phyloP scores from a whole-genome alignment of 1,140 invertebrate species.

The Cotesia typhae region DNA sequence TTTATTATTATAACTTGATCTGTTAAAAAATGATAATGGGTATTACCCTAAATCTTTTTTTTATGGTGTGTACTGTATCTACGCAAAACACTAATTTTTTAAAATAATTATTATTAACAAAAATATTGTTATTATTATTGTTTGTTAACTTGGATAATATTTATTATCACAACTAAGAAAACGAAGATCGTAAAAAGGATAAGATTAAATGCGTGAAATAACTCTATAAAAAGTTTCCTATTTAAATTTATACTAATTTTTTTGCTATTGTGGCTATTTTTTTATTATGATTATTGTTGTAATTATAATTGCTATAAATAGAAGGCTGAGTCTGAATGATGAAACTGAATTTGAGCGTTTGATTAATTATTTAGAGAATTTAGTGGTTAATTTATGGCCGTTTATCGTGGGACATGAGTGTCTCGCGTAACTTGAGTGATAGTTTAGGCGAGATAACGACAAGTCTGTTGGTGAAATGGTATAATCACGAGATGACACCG shows the following conservation, averaged over 20 bases:
- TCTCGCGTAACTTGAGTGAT: conserved; percentile 2
- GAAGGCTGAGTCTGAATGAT: no score
- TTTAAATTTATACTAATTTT: conserved; percentile 5
- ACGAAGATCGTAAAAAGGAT: not conserved
- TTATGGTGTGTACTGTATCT: no score
- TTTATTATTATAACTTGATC: not conserved
- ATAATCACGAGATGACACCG: conserved; percentile 14
- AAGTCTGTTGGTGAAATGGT: conserved; percentile 12
- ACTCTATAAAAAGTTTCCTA: conserved; percentile 10
- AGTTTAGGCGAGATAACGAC: conserved; percentile 1
- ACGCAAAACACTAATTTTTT: no score
- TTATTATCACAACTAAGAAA: conserved; percentile 8
- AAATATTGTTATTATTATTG: not conserved
- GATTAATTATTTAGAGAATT: not conserved
- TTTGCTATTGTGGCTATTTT: not conserved
- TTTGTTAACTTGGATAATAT: conserved; percentile 6
- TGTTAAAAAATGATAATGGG: not conserved
- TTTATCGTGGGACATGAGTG: not conserved
- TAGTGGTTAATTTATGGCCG: not conserved
- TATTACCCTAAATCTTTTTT: conserved; percentile 1
- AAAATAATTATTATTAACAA: no score
- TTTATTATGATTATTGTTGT: not conserved
- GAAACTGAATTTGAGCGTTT: no score
- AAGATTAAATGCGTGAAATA: conserved; percentile 1
- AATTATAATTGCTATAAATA: no score